Base-by-base conservation (phyloP, 2,113 vertebrate species). In the Hirundichthys speculiger region DNA sequence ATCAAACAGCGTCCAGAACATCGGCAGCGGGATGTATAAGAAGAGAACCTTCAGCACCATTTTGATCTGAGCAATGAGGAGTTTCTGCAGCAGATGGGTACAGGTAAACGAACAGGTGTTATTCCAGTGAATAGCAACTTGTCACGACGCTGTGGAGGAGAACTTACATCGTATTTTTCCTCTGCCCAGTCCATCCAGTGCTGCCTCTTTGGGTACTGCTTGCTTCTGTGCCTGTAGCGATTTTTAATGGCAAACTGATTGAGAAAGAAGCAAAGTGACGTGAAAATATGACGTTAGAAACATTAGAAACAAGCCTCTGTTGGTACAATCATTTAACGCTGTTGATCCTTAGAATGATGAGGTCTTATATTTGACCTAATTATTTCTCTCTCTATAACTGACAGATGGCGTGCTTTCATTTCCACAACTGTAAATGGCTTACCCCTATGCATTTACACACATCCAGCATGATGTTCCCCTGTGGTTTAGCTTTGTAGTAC, bases 1-100 rank as follows among this genome's bases (percentile, higher is more conserved):
- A 84, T 99, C 96, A 85, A 97, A 99, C 16, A 99, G 80, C 0
- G 96, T 96, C 98, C 98, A 99, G 90, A 99, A 99, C 98, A 98
- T 97, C 0, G 97, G 97, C 1, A 99, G 94, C 1, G 98, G 97
- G 15, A 97, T 95, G 46, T 96, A 99, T 51, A 99, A 92, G 82
- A 98, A 96, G 51, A 99, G 81, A 34, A 99, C 98, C 75, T 77
- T 96, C 59, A 95, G 42, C 12, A 96, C 95, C 95, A 98, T 97
- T 92, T 98, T 99, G 38, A 92, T 92, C 70, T 99, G 96, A 56
- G 88, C 73, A 77, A 99, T 96, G 49, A 99, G 94, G 40, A 83
- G 93, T 91, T 95, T 95, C 97, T 99, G 75, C 2, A 88, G 52
- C 41, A 78, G 42, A 81, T 42, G 0, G 13, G 60, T 6, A 67